Evolutionary conservation across 2,888 invertebrate species (phyloP).

Genomic region (Hydroisotoma schaefferi): DNA sequence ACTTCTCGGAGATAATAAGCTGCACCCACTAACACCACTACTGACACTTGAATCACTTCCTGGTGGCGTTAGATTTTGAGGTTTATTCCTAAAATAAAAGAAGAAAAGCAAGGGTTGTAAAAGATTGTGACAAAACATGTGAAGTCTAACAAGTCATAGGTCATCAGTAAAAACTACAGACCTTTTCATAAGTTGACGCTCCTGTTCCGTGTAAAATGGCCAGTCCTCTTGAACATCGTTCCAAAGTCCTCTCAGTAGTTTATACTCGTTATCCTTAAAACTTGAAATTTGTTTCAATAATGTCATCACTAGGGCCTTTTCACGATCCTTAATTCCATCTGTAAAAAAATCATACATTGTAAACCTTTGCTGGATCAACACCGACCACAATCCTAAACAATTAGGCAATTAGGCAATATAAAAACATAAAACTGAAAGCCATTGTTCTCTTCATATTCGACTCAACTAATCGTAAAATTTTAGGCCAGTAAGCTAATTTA

Average conservation of each 20-base stretch:
- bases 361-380: neutral
- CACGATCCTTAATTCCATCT: constrained; percentile 85
- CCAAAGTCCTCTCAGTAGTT: constrained; percentile 81
- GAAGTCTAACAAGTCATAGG: neutral
- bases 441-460: neutral
- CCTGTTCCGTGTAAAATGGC: constrained; percentile 89
- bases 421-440: neutral
- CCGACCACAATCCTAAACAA: neutral
- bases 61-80: constrained; percentile 85
- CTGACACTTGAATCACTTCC: constrained; percentile 63
- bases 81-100: constrained; percentile 65
- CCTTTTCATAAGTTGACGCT: constrained; percentile 82
- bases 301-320: constrained; percentile 70
- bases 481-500: no score
- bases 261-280: constrained; percentile 84
- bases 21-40: constrained; percentile 54
- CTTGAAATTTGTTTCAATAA: constrained; percentile 76
- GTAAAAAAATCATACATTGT: constrained; percentile 51
- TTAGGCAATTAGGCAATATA: neutral
- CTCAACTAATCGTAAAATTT: no score
- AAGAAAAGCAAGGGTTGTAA: no score
- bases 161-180: constrained; percentile 50
- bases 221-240: constrained; percentile 90
- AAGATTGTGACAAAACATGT: neutral
- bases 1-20: constrained; percentile 66